Evolutionary conservation across 2,888 invertebrate species (phyloP).

Genomic region (Drosophila cognata): DNA sequence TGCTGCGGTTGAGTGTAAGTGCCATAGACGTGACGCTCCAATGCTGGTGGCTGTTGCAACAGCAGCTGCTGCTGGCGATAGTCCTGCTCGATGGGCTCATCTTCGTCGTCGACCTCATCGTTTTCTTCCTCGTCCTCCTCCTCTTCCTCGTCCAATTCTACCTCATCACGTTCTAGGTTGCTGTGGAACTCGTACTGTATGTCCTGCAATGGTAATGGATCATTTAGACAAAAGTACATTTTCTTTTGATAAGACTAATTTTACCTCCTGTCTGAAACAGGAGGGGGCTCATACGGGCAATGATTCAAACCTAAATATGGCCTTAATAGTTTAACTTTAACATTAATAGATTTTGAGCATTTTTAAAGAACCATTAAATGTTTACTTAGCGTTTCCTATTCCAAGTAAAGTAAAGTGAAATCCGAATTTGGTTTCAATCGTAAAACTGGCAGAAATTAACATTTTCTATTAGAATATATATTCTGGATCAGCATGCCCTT

Average conservation of each 20-base stretch:
- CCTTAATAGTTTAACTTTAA: not conserved
- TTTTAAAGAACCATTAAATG: not conserved
- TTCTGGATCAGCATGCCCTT: not conserved
- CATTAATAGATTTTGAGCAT: not conserved
- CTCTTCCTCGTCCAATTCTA: constrained; percentile 66
- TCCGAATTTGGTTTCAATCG: not conserved
- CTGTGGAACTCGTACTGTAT: constrained; percentile 87
- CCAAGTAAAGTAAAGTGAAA: not conserved
- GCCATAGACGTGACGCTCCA: constrained; percentile 56
- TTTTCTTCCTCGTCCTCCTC: constrained; percentile 73
- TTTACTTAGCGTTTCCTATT: not conserved
- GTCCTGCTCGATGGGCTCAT: constrained; percentile 55
- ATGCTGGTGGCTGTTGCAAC: constrained; percentile 37
- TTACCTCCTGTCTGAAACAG: not conserved
- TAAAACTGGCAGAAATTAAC: not conserved
- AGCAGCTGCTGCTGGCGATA: constrained; percentile 60
- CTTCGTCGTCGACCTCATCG: constrained; percentile 76
- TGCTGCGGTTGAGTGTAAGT: constrained; percentile 51
- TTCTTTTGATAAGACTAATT: no score
- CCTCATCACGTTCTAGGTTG: constrained; percentile 78
- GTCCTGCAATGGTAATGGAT: constrained; percentile 83
- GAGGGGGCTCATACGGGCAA: not conserved
- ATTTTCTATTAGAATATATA: not conserved
- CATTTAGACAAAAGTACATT: not conserved
- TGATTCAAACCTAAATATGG: not conserved